These are phyloP conservation scores for Urosaurus nigricauda DNA, from an alignment of 2,797 vertebrate genomes.

Conservation along the genomic window DNA sequence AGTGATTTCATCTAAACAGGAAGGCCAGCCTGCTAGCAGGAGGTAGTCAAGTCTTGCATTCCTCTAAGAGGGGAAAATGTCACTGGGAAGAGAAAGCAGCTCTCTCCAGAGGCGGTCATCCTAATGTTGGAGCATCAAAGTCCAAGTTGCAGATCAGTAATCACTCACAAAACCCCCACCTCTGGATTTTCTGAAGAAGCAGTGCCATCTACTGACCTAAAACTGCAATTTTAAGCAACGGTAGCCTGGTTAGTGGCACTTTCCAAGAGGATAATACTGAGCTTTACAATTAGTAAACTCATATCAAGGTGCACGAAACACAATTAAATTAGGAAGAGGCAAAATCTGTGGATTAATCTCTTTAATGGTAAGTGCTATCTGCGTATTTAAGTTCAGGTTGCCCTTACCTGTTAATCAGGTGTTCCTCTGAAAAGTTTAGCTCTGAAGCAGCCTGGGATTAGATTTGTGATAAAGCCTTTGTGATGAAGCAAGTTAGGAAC, in stretches of 20 bases:
- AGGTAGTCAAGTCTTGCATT: slow-evolving; percentile 17
- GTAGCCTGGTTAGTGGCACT: not conserved
- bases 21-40: slow-evolving; percentile 2
- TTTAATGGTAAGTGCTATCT: not conserved
- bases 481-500: not conserved
- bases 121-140: not conserved
- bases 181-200: not conserved
- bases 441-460: not conserved
- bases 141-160: not conserved
- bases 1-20: slow-evolving; percentile 29
- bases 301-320: not conserved
- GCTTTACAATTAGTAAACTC: not conserved
- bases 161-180: not conserved
- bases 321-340: too few species aligned
- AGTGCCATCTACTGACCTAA: slow-evolving; percentile 22
- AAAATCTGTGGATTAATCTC: not conserved
- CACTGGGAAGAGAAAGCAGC: not conserved
- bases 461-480: not conserved
- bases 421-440: not conserved
- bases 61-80: not conserved
- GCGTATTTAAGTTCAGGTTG: not conserved
- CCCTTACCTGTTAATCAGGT: not conserved
- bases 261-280: not conserved
- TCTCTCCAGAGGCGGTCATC: not conserved
- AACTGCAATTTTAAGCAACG: not conserved